Conservation (phyloP, 92 coral and sea anemone species). For the Plumapathes pennacea region DNA sequence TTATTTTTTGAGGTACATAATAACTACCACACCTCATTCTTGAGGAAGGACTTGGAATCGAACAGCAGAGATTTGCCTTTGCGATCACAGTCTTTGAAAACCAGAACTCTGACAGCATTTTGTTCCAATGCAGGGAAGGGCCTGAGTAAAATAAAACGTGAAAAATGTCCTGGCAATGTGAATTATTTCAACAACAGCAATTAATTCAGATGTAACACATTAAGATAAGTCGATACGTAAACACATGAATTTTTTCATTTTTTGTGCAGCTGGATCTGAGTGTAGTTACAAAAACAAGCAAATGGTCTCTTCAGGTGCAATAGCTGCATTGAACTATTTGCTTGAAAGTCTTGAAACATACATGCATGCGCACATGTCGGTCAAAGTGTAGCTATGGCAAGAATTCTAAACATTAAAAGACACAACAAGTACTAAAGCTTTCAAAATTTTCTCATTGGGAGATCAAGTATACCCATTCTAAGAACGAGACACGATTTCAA, state of each 20-base stretch:
- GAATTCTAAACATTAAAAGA: no score
- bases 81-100: constrained; percentile 89
- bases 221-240: not conserved
- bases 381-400: no score
- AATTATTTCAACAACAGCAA: not conserved
- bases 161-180: not conserved
- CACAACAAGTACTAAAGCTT: no score
- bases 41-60: constrained; percentile 75
- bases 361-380: no score
- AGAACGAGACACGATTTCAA: not conserved
- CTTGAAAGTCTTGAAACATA: no score
- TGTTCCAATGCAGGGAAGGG: constrained; percentile 72
- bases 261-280: not conserved
- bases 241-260: not conserved
- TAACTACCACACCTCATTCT: no score
- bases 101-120: constrained; percentile 73
- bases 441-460: constrained; percentile 1
- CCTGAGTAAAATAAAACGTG: constrained; percentile 27
- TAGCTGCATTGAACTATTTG: no score
- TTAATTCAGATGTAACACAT: not conserved
- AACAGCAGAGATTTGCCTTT: constrained; percentile 86
- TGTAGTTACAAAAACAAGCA: not conserved
- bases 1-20: no score
- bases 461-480: not conserved
- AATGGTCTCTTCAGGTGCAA: not conserved